Evolutionary conservation across 2,888 invertebrate species (phyloP).

Genomic region (Lacanobia oleracea): DNA sequence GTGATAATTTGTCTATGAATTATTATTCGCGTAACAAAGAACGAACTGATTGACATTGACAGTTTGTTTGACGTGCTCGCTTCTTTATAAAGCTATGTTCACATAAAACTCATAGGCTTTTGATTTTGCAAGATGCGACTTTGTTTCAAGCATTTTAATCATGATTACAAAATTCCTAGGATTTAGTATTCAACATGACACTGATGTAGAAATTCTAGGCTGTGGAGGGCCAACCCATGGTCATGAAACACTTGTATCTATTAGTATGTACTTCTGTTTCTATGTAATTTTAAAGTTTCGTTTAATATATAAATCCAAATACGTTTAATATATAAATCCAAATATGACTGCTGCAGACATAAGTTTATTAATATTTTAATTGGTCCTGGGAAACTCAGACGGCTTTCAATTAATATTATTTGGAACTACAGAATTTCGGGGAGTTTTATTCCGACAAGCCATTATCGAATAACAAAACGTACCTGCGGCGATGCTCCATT

Average conservation of each 20-base stretch:
- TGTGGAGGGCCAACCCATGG: too few relatives aligned
- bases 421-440: neutral
- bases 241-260: too few relatives aligned
- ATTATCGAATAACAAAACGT: neutral
- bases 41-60: conserved; percentile 49
- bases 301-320: too few relatives aligned
- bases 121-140: neutral
- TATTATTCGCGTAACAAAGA: conserved; percentile 16
- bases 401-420: neutral
- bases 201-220: conserved; percentile 11
- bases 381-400: neutral
- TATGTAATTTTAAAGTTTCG: too few relatives aligned
- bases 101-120: neutral
- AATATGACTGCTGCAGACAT: neutral
- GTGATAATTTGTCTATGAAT: conserved; percentile 26
- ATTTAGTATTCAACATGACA: conserved; percentile 17
- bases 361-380: conserved; percentile 14
- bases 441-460: neutral
- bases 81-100: neutral
- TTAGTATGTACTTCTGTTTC: too few relatives aligned
- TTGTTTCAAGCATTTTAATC: neutral
- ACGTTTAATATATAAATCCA: too few relatives aligned
- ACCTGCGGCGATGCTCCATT: too few relatives aligned
- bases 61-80: conserved; percentile 3
- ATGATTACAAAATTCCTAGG: neutral